A percentile compares a stretch with the other conserved stretches of the same genome.
These are phyloP conservation scores for Ifrita kowaldi DNA, from an alignment of 2,113 vertebrate genomes.

Conservation along the genomic window DNA sequence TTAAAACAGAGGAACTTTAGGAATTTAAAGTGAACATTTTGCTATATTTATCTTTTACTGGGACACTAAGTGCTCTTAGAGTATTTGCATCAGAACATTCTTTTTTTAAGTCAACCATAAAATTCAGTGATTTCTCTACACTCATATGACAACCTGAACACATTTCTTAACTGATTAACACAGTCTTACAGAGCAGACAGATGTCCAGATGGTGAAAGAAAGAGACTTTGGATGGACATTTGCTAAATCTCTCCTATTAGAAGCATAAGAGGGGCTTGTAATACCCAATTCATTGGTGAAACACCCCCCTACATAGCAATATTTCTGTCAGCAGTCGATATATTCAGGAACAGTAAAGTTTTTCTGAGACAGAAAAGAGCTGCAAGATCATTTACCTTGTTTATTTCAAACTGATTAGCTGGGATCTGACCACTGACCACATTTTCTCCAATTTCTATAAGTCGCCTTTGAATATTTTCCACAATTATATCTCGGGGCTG, in stretches of 20 bases:
- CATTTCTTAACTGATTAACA: not conserved
- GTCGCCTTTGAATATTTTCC: conserved; percentile 93
- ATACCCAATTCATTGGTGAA: not conserved
- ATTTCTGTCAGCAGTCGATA: not conserved
- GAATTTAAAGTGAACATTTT: not conserved
- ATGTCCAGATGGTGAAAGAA: not conserved
- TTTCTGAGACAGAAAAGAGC: not conserved
- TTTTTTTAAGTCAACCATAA: not conserved
- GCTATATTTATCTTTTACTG: not conserved
- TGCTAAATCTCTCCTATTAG: not conserved
- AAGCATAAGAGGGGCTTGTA: not conserved
- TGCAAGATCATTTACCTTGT: conserved; percentile 81
- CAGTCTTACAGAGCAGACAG: not conserved
- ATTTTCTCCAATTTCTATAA: conserved; percentile 91
- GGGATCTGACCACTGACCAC: conserved; percentile 80
- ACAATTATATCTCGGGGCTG: conserved; percentile 90
- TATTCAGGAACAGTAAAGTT: not conserved
- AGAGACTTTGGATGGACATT: not conserved
- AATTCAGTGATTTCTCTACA: not conserved
- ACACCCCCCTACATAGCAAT: not conserved
- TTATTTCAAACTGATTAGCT: conserved; percentile 88
- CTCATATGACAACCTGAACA: not conserved
- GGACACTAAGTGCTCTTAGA: not conserved
- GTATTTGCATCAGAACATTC: not conserved
- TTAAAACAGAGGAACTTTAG: not conserved